These are phyloP conservation scores for Elachura formosa DNA, from an alignment of 2,113 vertebrate species.

Conservation along the genomic window DNA sequence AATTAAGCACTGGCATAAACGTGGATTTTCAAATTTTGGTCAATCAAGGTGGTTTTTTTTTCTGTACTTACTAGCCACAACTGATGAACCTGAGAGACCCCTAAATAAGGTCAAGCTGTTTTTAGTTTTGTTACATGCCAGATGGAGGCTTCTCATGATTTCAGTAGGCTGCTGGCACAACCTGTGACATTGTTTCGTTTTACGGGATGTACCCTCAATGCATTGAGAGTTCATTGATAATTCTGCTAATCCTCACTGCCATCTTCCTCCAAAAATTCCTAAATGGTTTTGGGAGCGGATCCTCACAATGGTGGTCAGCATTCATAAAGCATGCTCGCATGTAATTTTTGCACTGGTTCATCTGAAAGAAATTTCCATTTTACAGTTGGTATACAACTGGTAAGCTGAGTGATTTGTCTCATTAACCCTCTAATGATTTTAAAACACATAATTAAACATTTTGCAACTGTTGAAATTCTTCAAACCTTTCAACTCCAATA, in stretches of 20 bases:
- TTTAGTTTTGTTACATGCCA: neutral
- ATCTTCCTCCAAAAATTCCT: neutral
- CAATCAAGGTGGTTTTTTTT: neutral
- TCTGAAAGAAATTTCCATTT: neutral
- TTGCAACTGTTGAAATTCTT: neutral
- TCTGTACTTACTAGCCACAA: neutral
- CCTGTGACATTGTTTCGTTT: neutral
- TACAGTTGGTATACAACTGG: neutral
- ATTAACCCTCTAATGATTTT: neutral
- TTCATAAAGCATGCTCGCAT: neutral
- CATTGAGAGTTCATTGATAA: neutral
- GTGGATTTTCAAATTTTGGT: neutral
- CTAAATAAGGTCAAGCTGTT: neutral
- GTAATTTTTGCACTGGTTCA: neutral
- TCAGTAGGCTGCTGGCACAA: neutral
- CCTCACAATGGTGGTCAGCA: neutral
- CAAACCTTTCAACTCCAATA: neutral
- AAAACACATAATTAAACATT: neutral
- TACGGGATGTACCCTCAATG: rapidly evolving
- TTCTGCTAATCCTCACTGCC: neutral
- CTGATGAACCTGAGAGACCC: neutral
- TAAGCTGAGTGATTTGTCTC: neutral
- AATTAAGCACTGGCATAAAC: neutral
- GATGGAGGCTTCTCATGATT: neutral
- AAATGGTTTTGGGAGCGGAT: neutral